phyloP scores from a whole-genome alignment of 2,797 vertebrate species.

The Lutjanus campechanus region DNA sequence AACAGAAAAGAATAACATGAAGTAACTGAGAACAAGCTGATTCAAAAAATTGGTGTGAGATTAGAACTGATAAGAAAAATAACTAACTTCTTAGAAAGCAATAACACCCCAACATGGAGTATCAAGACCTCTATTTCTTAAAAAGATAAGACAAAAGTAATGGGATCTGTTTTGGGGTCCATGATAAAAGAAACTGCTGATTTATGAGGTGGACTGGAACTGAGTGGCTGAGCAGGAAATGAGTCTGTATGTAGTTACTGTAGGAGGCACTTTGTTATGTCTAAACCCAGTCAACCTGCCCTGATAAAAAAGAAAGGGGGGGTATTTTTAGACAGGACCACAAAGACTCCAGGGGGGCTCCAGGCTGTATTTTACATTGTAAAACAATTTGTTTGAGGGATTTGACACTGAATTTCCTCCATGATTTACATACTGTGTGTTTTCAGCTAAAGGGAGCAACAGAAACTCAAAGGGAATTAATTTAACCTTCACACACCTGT shows the following conservation, averaged over 20 bases:
- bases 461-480: not conserved
- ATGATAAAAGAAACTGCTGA: slow-evolving; percentile 48
- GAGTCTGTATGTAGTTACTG: slow-evolving; percentile 25
- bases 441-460: not conserved
- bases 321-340: too few species aligned
- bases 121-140: not conserved
- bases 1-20: too few species aligned
- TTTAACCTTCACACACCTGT: slow-evolving; percentile 57
- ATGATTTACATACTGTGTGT: not conserved
- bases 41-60: too few species aligned
- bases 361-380: not conserved
- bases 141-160: slow-evolving; percentile 15
- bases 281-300: slow-evolving; percentile 51
- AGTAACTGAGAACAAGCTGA: too few species aligned
- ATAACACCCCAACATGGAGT: not conserved
- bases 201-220: slow-evolving; percentile 31
- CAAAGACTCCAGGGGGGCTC: not conserved
- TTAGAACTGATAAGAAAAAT: not conserved
- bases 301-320: not conserved
- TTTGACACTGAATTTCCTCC: not conserved
- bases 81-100: not conserved
- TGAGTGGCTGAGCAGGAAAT: slow-evolving; percentile 67
- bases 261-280: slow-evolving; percentile 61
- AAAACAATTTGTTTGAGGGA: not conserved
- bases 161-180: slow-evolving; percentile 12